Base-by-base conservation (phyloP, 2,113 vertebrate genomes). In the Phalacrocorax brasilianus region DNA sequence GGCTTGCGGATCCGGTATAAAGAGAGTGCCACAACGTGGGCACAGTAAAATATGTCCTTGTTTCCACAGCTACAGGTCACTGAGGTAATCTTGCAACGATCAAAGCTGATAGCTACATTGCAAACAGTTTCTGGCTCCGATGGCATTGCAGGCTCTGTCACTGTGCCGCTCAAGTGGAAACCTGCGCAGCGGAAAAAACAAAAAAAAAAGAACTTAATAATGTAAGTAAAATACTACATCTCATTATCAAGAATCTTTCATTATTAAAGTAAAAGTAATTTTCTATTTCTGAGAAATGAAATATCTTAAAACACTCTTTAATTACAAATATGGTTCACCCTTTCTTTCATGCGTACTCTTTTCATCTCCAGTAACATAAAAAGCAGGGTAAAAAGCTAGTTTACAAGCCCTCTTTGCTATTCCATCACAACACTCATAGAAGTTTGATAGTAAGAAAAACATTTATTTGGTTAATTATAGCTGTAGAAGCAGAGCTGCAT, bases 11-110 rank as follows among this genome's bases (percentile, higher is more conserved):
- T 99, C 93, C 99, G 99, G 97, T 99, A 99, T 97, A 99, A 98
- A 83, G 99, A 99, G 49, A 99, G 98, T 56, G 99, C 99, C 98
- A 99, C 99, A 95, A 99, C 99, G 1, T 99, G 99, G 12, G 99
- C 99, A 96, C 99, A 99, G 88, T 99, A 99, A 99, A 99, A 99
- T 98, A 99, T 99, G 99, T 99, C 99, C 97, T 99, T 99, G 99
- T 99, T 99, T 98, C 99, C 99, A 94, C 99, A 99, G 97, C 99
- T 99, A 97, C 99, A 99, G 77, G 99, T 99, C 96, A 99, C 99
- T 66, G 99, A 99, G 85, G 99, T 99, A 98, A 99, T 99, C 98
- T 99, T 99, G 98, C 99, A 99, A 98, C 99, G 99, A 98, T 99
- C 99, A 96, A 99, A 99, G 98, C 99, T 99, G 98, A 99, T 99